Evolutionary conservation across 2,888 invertebrate genomes (phyloP), one percentile per base, ranked within the genome.

Genomic region (Busseola fusca): DNA sequence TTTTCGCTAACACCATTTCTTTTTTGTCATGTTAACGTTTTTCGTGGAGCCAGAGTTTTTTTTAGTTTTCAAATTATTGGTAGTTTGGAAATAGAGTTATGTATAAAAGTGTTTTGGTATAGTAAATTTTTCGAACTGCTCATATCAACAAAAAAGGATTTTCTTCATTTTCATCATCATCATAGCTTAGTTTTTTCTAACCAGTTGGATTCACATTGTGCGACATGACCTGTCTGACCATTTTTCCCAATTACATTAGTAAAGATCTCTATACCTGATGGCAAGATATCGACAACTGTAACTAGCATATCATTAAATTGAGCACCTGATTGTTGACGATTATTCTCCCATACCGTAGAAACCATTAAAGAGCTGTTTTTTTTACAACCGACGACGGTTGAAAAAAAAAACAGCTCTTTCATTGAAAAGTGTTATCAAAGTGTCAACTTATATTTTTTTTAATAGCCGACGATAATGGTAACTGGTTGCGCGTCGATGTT

Each of bases 1-100:
- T 62, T 66, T 80, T 72, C 57, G 76, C 52, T 52, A 48, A 71
- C 75, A 50, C n/a, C 0, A 58, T 62, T 45, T 67, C 66, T 62
- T 78, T 48, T 57, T 58, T 59, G 34, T 34, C n/a, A n/a, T 54
- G n/a, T 57, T 42, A 37, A 54, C 62, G 48, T 57, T 58, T 69
- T 64, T 75, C 54, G 5, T 30, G 56, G 16, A 30, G 9, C 18
- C 18, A 10, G 12, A 30, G 5, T 34, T 30, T 42, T 54, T 72
- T 40, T 72, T 21, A n/a, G 16, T 16, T 64, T 30, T 25, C 4
- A 16, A 57, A 42, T 30, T 56, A 5, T 37, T 52, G 3, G 14
- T 18, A 9, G 14, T 54, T 76, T 48, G 5, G 1, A 42, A 50
- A 50, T 21, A 45, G 52, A 54, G 18, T 30, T 42, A 14, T 25